These are phyloP conservation scores for Lepidochitona cinerea DNA, from an alignment of 2,888 invertebrate genomes.

Conservation along the genomic window DNA sequence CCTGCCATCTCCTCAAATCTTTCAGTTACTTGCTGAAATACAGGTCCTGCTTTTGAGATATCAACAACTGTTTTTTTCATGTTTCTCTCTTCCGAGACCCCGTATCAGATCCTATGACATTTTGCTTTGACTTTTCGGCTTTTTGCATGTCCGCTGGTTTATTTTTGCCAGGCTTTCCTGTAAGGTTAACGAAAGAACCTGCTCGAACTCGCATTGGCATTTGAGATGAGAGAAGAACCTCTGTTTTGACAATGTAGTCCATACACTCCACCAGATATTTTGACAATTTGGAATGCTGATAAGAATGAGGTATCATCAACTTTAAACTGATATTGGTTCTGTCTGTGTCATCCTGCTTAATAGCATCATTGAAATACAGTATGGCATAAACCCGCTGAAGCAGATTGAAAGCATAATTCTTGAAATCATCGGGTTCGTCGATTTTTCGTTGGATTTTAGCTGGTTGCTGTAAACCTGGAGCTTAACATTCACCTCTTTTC, in stretches of 20 bases:
- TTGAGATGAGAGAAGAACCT: conserved; percentile 14
- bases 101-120: too few relatives aligned
- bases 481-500: background rate
- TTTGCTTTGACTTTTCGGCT: too few relatives aligned
- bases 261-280: conserved; percentile 24
- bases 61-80: too few relatives aligned
- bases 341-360: conserved; percentile 16
- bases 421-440: conserved; percentile 13
- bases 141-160: too few relatives aligned
- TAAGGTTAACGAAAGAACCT: background rate
- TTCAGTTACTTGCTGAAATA: too few relatives aligned
- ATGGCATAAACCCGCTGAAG: conserved; percentile 6
- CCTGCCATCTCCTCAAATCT: too few relatives aligned
- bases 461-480: background rate
- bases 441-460: background rate
- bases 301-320: conserved; percentile 16
- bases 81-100: too few relatives aligned
- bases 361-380: conserved; percentile 2
- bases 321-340: conserved; percentile 14
- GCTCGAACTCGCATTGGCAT: conserved; percentile 17
- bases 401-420: conserved; percentile 9
- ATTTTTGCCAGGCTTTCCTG: too few relatives aligned
- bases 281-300: conserved; percentile 13
- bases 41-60: too few relatives aligned
- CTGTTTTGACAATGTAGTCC: conserved; percentile 19